Evolutionary conservation across 2,113 vertebrate genomes (phyloP), one percentile per base, ranked within the genome.

Genomic region (Spizaetus ornatus): DNA sequence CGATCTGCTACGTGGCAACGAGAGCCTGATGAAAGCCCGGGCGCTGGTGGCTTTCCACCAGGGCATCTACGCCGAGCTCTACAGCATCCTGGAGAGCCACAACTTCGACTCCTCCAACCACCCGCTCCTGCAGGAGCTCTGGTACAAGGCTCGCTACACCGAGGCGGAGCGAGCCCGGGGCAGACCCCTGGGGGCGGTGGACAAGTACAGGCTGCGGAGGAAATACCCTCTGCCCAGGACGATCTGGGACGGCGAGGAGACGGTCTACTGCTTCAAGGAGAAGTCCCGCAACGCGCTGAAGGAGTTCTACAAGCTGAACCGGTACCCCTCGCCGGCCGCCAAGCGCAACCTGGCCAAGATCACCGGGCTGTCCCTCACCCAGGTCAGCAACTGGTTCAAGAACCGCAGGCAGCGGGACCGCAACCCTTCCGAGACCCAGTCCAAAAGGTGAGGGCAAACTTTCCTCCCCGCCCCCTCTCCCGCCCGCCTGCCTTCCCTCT

Each of bases 331-430:
- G 90, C 99, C 99, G 11, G 99, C 99, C 72, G 99, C 99, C 97
- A 99, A 99, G 96, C 98, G 99, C 94, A 99, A 99, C 97, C 98
- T 99, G 97, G 99, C 99, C 97, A 99, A 99, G 98, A 99, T 99
- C 98, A 99, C 99, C 53, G 99, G 99, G 96, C 99, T 99, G 90
- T 99, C 99, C 96, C 98, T 99, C 98, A 99, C 99, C 74, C 99
- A 99, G 98, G 99, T 99, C 98, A 99, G 99, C 99, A 99, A 99
- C 99, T 99, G 99, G 99, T 99, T 99, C 98, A 99, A 99, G 98
- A 99, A 99, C 98, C 98, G 99, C 90, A 98, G 99, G 84, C 99
- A 99, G 98, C 98, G 99, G 82, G 99, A 99, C 98, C 98, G 99
- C 96, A 99, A 99, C 96, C 99, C 99, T 47, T 99, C 99, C 43